Conservation (phyloP, 2,888 invertebrate genomes). For the Eurytoma californica region DNA sequence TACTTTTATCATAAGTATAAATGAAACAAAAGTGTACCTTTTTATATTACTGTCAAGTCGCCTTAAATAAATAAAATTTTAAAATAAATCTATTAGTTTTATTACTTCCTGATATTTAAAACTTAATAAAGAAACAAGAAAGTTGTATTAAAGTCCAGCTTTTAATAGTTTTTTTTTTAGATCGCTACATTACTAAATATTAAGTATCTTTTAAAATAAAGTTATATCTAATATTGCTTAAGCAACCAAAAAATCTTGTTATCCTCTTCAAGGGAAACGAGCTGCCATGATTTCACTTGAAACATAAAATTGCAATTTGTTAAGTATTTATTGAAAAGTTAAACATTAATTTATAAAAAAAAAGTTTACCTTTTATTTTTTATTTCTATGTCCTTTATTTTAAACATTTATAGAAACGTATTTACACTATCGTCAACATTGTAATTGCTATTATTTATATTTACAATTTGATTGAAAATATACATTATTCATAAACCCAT, state of each 20-base stretch:
- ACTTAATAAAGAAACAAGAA: slow-evolving; percentile 13
- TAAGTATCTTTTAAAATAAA: slow-evolving; percentile 25
- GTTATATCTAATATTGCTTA: slow-evolving; percentile 52
- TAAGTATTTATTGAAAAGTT: slow-evolving; percentile 28
- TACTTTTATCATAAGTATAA: slow-evolving; percentile 67
- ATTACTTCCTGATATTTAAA: neutral
- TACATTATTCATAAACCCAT: slow-evolving; percentile 70
- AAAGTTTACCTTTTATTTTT: slow-evolving; percentile 9
- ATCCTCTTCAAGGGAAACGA: slow-evolving; percentile 37
- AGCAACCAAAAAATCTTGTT: slow-evolving; percentile 24
- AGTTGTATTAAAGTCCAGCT: slow-evolving; percentile 64
- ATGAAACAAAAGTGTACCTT: slow-evolving; percentile 66
- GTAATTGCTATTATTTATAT: slow-evolving; percentile 40
- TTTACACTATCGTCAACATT: slow-evolving; percentile 48
- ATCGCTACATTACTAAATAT: slow-evolving; percentile 48
- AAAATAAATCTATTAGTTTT: slow-evolving; percentile 50
- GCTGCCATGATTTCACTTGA: neutral
- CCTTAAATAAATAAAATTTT: slow-evolving; percentile 68
- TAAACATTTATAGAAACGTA: slow-evolving; percentile 45
- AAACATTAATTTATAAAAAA: slow-evolving; percentile 34
- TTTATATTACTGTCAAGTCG: slow-evolving; percentile 69
- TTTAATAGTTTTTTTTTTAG: slow-evolving; percentile 60
- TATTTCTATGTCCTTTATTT: slow-evolving; percentile 39
- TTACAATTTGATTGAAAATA: slow-evolving; percentile 51
- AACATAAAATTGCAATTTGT: too few relatives aligned